Base-by-base conservation (phyloP, 1,140 invertebrate species). In the Atta texana region DNA sequence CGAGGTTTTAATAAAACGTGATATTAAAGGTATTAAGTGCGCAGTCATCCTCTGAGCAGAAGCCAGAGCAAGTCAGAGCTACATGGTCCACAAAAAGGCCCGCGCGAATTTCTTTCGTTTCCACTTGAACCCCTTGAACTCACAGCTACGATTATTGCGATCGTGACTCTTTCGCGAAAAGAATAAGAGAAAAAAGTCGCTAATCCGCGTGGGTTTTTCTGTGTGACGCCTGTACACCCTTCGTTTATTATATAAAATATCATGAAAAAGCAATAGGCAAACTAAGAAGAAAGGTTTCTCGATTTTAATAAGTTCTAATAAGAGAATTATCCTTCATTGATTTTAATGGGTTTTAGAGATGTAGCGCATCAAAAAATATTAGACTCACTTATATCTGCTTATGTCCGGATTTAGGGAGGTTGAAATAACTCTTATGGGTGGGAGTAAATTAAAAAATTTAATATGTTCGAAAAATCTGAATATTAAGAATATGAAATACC, bases 21-120 rank as follows among this genome's bases (percentile, higher is more conserved):
- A 91, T 90, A 91, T 91, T 91, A 90, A 91, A 91, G 89, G 59
- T 86, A 91, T 88, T 91, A 91, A 90, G 89, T 88, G 89, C 76
- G 59, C 61, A 90, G 87, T 88, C 76, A 88, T 82, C 89, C 80
- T 51, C 68, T 69, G 53, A 31, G 34, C 31, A 31, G 53, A 49
- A 78, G 31, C 61, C 74, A 55, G 39, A 44, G 51, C 68, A 44
- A 44, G 39, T 8, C 39, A 10, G 39, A 44, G 34, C 61, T 85
- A 77, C 61, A 28, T 21, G 53, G 24, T 49, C 39, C 34, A 64
- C 84, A 81, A 86, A 68, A 63, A 64, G 68, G 72, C 44, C 53
- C 66, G 31, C 34, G 16, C 44, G 28, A 84, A 75, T 74, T 87
- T 76, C 68, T 88, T 87, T 76, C 89, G 69, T 87, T 85, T 75